A percentile compares a stretch with the other conserved stretches of the same genome.
phyloP scores from a whole-genome alignment of 2,888 invertebrate species.

The Unio pictorum region DNA sequence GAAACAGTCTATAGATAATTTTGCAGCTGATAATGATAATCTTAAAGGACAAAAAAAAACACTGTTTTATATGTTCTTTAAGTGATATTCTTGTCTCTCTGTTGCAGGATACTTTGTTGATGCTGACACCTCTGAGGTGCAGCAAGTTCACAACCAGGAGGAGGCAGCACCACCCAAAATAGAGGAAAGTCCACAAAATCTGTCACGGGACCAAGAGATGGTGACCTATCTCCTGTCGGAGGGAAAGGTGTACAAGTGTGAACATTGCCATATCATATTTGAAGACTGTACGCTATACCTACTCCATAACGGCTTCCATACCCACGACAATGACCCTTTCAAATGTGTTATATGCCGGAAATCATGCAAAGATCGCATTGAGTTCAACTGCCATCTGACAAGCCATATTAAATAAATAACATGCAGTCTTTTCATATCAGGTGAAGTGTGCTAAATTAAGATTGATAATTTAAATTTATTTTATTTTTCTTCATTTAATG shows the following conservation, averaged over 20 bases:
- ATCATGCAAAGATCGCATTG: slow-evolving; percentile 59
- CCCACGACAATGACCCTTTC: slow-evolving; percentile 61
- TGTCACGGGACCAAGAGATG: slow-evolving; percentile 54
- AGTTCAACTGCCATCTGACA: slow-evolving; percentile 65
- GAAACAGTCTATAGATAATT: no score
- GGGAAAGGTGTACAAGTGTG: slow-evolving; percentile 61
- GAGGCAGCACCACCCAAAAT: slow-evolving; percentile 28
- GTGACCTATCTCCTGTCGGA: slow-evolving; percentile 56
- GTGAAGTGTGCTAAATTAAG: no score
- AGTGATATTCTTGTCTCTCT: no score
- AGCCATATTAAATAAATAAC: slow-evolving; percentile 61
- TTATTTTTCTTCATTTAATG: no score
- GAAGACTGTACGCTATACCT: slow-evolving; percentile 64
- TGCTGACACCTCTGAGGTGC: slow-evolving; percentile 19
- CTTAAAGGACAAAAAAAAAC: no score
- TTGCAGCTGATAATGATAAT: slow-evolving; percentile 32
- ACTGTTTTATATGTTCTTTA: no score
- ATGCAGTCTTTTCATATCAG: no score
- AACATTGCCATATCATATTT: slow-evolving; percentile 64
- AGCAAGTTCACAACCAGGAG: slow-evolving; percentile 21
- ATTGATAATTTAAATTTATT: no score
- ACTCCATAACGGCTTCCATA: slow-evolving; percentile 65
- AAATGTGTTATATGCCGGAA: slow-evolving; percentile 61
- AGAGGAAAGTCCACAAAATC: slow-evolving; percentile 41
- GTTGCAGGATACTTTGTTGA: background rate